These are phyloP conservation scores for Limnephilus marmoratus DNA, from an alignment of 2,888 invertebrate genomes.

Conservation along the genomic window DNA sequence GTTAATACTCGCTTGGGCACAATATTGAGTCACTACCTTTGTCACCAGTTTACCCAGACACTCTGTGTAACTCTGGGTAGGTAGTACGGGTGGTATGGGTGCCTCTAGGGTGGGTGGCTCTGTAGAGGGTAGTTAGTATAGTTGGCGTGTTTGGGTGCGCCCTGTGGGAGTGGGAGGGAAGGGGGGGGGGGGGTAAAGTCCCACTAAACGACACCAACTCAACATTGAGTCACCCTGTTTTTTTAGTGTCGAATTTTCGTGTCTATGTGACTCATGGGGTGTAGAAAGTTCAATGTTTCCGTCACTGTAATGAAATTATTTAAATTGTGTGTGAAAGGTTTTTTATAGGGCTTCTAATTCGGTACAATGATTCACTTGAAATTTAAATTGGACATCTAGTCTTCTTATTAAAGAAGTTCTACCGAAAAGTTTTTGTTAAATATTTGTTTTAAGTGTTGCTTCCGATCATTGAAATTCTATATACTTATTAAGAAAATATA, in stretches of 20 bases:
- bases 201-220: not conserved
- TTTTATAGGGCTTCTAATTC: too few species aligned
- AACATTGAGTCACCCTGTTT: not conserved
- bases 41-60: not conserved
- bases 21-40: slow-evolving; percentile 2
- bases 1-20: not conserved
- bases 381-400: too few species aligned
- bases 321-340: too few species aligned
- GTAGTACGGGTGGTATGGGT: not conserved
- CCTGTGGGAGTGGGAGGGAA: not conserved
- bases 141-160: not conserved
- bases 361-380: too few species aligned
- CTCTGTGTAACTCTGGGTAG: not conserved
- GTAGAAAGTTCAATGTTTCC: not conserved
- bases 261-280: not conserved
- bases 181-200: not conserved
- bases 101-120: not conserved
- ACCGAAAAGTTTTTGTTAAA: too few species aligned
- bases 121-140: not conserved
- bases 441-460: too few species aligned
- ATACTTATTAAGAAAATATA: too few species aligned
- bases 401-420: too few species aligned
- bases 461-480: too few species aligned
- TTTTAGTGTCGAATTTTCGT: not conserved
- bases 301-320: not conserved